Conservation (phyloP, 2,113 vertebrate genomes). For the Melanocharis versteri region DNA sequence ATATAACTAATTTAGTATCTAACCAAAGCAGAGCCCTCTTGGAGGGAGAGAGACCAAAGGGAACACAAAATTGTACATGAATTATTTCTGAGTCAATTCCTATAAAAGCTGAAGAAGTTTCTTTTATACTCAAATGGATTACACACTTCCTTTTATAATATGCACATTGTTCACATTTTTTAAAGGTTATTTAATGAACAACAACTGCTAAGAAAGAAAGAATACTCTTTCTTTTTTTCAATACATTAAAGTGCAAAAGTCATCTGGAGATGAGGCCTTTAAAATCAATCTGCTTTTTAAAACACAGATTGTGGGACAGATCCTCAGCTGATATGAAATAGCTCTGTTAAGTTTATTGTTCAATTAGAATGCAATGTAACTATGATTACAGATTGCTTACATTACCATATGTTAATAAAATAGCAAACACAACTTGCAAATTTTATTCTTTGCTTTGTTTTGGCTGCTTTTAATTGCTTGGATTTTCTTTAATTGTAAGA, state of each 20-base stretch:
- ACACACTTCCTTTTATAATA: conserved; percentile 3
- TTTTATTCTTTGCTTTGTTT: conserved; percentile 27
- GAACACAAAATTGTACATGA: conserved; percentile 50
- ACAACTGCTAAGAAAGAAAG: conserved; percentile 12
- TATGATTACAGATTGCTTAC: conserved; percentile 11
- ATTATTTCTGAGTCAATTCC: conserved; percentile 51
- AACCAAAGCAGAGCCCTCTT: conserved; percentile 31
- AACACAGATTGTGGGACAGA: not conserved
- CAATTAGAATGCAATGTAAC: conserved; percentile 20
- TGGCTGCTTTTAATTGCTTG: conserved; percentile 17
- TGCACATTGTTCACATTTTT: not conserved
- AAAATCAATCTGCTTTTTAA: not conserved
- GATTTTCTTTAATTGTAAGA: conserved; percentile 28
- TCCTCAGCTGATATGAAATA: not conserved
- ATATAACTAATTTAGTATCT: conserved; percentile 54
- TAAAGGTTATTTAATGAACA: conserved; percentile 13
- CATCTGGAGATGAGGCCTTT: not conserved
- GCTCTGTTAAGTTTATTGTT: not conserved
- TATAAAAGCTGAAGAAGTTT: conserved; percentile 32
- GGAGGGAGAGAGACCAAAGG: conserved; percentile 35
- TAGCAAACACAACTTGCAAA: not conserved
- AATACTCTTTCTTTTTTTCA: not conserved
- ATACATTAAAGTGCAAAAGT: not conserved
- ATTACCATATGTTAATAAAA: conserved; percentile 15
- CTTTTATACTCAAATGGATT: conserved; percentile 34